Evolutionary conservation across 2,888 invertebrate species (phyloP).

Genomic region (Mythimna vitellina): DNA sequence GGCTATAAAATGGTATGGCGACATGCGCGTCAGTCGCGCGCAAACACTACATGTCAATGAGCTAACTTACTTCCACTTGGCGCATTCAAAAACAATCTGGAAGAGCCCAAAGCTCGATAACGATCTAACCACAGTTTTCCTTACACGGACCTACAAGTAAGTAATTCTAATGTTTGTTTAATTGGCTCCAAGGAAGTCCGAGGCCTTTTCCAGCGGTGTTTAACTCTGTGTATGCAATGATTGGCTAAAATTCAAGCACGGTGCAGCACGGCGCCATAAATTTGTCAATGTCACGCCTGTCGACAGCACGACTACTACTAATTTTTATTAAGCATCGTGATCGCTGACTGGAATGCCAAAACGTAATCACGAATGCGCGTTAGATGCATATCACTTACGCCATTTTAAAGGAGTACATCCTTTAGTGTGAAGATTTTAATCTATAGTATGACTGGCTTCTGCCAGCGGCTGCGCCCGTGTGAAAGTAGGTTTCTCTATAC

Average conservation of each 20-base stretch:
- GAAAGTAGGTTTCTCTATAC: too few species aligned
- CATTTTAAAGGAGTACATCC: constrained; percentile 46
- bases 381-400: constrained; percentile 54
- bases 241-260: constrained; percentile 68
- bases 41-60: constrained; percentile 72
- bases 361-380: constrained; percentile 52
- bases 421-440: constrained; percentile 30
- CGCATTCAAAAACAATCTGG: constrained; percentile 59
- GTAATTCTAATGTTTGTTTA: constrained; percentile 34
- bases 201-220: constrained; percentile 62
- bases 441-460: constrained; percentile 7
- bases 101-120: constrained; percentile 50
- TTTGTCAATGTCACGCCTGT: constrained; percentile 79
- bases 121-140: constrained; percentile 5
- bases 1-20: constrained; percentile 78
- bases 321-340: constrained; percentile 71
- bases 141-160: constrained; percentile 12
- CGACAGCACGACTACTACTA: constrained; percentile 69
- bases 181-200: constrained; percentile 31
- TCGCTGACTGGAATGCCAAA: constrained; percentile 75
- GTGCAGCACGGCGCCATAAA: constrained; percentile 74
- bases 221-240: constrained; percentile 57
- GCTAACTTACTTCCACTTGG: constrained; percentile 45
- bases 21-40: constrained; percentile 70
- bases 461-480: too few species aligned